Conservation (phyloP, 2,797 vertebrate species). For the Pseudochromis fuscus region DNA sequence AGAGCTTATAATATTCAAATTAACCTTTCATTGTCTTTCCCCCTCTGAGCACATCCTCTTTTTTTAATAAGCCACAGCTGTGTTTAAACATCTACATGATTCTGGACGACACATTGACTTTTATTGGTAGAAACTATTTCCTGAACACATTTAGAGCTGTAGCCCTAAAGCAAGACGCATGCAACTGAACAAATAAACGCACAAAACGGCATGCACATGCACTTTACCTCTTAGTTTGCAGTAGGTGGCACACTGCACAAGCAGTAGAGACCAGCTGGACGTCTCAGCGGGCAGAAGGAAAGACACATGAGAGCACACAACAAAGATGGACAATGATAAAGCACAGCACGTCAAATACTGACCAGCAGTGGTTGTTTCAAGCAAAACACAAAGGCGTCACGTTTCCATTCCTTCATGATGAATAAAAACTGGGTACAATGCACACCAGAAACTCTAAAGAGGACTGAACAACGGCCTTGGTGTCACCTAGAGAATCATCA, state of each 20-base stretch:
- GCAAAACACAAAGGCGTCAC: conserved; percentile 68
- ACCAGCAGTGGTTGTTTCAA: conserved; percentile 72
- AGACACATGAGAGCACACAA: conserved; percentile 61
- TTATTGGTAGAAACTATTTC: conserved; percentile 19
- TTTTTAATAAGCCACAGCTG: too few relatives aligned
- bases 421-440: background rate
- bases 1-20: conserved; percentile 2
- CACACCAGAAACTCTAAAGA: background rate
- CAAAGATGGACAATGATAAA: conserved; percentile 72
- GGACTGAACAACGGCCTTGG: conserved; percentile 4
- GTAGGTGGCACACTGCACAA: conserved; percentile 83
- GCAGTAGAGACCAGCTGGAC: conserved; percentile 81
- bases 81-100: conserved; percentile 3
- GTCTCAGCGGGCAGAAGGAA: conserved; percentile 79
- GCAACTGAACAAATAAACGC: conserved; percentile 54
- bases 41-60: too few relatives aligned
- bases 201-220: conserved; percentile 62
- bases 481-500: conserved; percentile 4
- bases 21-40: background rate
- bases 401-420: conserved; percentile 64
- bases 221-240: conserved; percentile 77
- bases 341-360: conserved; percentile 77
- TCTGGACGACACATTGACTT: background rate
- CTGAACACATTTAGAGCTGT: conserved; percentile 35
- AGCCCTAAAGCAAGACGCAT: conserved; percentile 59